Evolutionary conservation across 1,140 invertebrate species (phyloP).

Genomic region (Drosophila quadrilineata): DNA sequence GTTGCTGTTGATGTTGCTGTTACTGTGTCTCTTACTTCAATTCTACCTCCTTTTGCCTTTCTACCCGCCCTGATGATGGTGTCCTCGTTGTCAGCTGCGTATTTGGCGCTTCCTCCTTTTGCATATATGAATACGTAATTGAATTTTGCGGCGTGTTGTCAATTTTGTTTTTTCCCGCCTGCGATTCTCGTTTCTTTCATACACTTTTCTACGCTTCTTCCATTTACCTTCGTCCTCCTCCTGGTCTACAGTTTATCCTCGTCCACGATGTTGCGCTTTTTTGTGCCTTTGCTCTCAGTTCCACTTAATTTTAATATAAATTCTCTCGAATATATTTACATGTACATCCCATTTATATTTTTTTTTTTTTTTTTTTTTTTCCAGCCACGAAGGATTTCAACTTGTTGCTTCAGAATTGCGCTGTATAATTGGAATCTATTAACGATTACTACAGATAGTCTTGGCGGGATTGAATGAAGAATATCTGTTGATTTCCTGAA

Average conservation of each 20-base stretch:
- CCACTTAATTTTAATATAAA: constrained; percentile 62
- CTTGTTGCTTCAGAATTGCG: constrained; percentile 38
- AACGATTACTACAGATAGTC: no score
- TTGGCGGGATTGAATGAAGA: no score
- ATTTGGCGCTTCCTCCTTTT: constrained; percentile 69
- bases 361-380: background rate
- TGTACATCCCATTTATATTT: background rate
- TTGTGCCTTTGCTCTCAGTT: constrained; percentile 48
- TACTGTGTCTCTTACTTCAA: constrained; percentile 20
- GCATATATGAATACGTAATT: constrained; percentile 78
- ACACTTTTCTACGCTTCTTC: background rate
- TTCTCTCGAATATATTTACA: no score
- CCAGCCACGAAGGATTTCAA: constrained; percentile 1
- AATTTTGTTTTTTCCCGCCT: constrained; percentile 75
- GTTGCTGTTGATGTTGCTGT: constrained; percentile 10
- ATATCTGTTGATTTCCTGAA: no score
- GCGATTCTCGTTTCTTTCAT: constrained; percentile 36
- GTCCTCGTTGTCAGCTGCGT: constrained; percentile 48
- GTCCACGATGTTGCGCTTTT: constrained; percentile 50
- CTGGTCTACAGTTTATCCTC: constrained; percentile 1
- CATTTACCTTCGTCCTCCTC: background rate
- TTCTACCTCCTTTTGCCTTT: no score
- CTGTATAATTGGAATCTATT: no score
- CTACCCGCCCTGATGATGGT: constrained; percentile 8
- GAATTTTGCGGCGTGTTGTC: constrained; percentile 76